These are phyloP conservation scores for Micrasema longulum DNA, from an alignment of 1,140 invertebrate species.

Conservation along the genomic window DNA sequence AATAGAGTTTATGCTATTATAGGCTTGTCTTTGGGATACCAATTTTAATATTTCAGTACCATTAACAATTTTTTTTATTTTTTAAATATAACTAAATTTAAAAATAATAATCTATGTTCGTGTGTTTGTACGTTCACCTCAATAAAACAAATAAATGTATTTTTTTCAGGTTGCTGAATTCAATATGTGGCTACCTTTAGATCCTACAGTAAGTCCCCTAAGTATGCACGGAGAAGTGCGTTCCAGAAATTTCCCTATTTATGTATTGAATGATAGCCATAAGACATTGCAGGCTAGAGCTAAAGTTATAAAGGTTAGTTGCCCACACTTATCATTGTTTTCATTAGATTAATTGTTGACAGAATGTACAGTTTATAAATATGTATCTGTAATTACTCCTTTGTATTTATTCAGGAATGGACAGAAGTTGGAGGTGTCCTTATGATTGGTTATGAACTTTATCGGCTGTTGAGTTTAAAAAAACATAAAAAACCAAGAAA, in stretches of 20 bases:
- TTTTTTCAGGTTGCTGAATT: constrained; percentile 83
- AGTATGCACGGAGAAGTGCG: constrained; percentile 73
- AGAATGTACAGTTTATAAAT: no score
- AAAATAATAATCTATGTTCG: no score
- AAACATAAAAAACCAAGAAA: constrained; percentile 73
- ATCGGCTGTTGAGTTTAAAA: constrained; percentile 86
- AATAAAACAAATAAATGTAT: background rate
- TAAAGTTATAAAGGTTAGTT: constrained; percentile 72
- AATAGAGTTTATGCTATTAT: no score
- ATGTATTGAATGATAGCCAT: constrained; percentile 92
- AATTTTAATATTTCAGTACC: no score
- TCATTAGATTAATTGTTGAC: no score
- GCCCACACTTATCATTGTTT: no score
- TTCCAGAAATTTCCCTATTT: constrained; percentile 86
- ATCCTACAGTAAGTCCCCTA: constrained; percentile 66
- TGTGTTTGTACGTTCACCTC: background rate
- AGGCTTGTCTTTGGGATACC: no score
- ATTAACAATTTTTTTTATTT: no score
- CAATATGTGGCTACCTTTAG: constrained; percentile 88
- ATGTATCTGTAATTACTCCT: no score
- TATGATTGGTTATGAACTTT: constrained; percentile 98
- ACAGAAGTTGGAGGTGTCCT: constrained; percentile 89
- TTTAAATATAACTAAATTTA: no score
- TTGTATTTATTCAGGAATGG: constrained; percentile 79
- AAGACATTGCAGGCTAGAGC: constrained; percentile 90